Evolutionary conservation across 2,113 vertebrate genomes (phyloP).

Genomic region (Centropus bengalensis): DNA sequence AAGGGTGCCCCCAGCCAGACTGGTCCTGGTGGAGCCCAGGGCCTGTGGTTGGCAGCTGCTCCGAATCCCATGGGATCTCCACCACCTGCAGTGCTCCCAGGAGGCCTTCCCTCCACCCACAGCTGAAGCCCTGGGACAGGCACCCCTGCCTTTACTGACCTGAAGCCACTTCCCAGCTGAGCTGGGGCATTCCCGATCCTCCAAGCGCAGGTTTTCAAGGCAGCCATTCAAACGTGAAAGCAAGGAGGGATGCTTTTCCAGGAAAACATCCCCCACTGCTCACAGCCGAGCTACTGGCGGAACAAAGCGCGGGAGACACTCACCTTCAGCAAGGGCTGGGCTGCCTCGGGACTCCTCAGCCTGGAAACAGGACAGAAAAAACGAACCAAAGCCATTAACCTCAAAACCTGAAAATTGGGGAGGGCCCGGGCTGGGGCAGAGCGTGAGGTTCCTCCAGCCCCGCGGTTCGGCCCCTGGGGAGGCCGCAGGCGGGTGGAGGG

Average conservation of each 20-base stretch:
- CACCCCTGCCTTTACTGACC: neutral
- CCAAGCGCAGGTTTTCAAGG: neutral
- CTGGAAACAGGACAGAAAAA: neutral
- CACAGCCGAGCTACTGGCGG: no score
- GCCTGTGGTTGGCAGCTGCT: no score
- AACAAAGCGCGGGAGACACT: no score
- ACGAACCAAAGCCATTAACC: neutral
- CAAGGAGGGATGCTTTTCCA: fast-evolving
- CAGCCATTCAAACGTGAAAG: neutral
- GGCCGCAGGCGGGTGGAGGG: no score
- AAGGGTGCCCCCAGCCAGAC: neutral
- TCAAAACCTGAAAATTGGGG: neutral
- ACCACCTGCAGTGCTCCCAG: no score
- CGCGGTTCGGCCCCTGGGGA: no score
- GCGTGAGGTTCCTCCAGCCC: neutral
- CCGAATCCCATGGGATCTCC: no score
- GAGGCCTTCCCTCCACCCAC: neutral
- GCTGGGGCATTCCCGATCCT: neutral
- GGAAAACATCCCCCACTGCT: neutral
- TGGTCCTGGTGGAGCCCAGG: neutral
- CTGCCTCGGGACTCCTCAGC: fast-evolving
- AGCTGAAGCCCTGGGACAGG: neutral
- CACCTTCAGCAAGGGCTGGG: neutral
- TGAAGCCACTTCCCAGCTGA: no score
- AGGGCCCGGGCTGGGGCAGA: neutral